phyloP scores from a whole-genome alignment of 2,888 invertebrate genomes.

The Thumatha senex region DNA sequence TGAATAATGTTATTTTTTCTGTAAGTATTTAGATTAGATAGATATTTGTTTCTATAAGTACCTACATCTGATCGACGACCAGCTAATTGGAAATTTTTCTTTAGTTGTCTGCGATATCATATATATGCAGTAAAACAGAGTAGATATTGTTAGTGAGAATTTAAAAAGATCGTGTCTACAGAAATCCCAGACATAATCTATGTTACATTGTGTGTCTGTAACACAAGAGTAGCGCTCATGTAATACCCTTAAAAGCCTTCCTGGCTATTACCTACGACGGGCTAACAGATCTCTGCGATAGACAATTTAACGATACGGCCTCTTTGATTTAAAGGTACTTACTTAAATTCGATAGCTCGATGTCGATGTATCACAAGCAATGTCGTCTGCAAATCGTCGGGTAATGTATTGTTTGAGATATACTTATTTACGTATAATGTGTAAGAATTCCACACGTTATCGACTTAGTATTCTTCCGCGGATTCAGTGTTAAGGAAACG shows the following conservation, averaged over 20 bases:
- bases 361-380: not conserved
- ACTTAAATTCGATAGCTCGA: not conserved
- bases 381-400: not conserved
- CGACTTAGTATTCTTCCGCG: too few relatives aligned
- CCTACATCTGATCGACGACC: too few relatives aligned
- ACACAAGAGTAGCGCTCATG: constrained; percentile 13
- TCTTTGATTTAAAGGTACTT: not conserved
- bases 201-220: constrained; percentile 4
- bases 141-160: too few relatives aligned
- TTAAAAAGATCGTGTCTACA: not conserved
- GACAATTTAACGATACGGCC: constrained; percentile 9
- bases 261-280: constrained; percentile 22
- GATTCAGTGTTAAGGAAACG: too few relatives aligned
- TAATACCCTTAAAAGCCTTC: constrained; percentile 50
- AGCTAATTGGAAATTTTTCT: too few relatives aligned
- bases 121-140: too few relatives aligned
- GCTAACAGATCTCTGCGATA: not conserved
- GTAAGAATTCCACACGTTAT: too few relatives aligned
- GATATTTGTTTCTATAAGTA: too few relatives aligned
- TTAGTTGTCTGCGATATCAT: too few relatives aligned
- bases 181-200: constrained; percentile 1
- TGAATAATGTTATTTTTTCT: too few relatives aligned
- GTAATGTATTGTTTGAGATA: not conserved
- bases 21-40: too few relatives aligned
- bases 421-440: too few relatives aligned